A percentile compares a stretch with the other conserved stretches of the same genome.
Evolutionary conservation across 2,113 vertebrate genomes (phyloP).

Genomic region (Phoenicopterus ruber): DNA sequence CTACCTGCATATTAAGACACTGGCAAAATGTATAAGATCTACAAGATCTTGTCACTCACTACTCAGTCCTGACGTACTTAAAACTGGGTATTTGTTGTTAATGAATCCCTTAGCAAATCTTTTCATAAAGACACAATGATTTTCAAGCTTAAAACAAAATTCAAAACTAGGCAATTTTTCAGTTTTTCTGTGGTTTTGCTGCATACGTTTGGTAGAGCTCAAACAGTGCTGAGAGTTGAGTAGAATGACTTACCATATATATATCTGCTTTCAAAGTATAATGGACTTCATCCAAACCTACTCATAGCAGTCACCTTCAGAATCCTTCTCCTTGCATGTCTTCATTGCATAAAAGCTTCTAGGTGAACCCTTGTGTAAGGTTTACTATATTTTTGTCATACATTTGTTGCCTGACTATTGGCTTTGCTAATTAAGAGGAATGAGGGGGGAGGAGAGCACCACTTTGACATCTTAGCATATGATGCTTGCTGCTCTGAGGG

Average conservation of each 20-base stretch:
- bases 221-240: neutral
- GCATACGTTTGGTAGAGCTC: neutral
- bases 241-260: neutral
- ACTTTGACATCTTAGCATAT: neutral
- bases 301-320: neutral
- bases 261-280: neutral
- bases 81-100: neutral
- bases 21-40: neutral
- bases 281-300: neutral
- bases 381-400: neutral
- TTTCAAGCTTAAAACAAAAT: neutral
- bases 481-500: neutral
- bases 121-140: neutral
- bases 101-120: neutral
- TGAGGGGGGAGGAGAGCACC: accelerated
- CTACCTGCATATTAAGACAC: neutral
- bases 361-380: neutral
- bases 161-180: neutral
- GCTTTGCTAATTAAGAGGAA: neutral
- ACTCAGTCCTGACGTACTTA: neutral
- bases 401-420: neutral
- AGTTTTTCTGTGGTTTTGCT: neutral
- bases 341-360: neutral
- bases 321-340: neutral
- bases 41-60: neutral